Base-by-base conservation (phyloP, 2,113 vertebrate species). In the Clinocottus analis region DNA sequence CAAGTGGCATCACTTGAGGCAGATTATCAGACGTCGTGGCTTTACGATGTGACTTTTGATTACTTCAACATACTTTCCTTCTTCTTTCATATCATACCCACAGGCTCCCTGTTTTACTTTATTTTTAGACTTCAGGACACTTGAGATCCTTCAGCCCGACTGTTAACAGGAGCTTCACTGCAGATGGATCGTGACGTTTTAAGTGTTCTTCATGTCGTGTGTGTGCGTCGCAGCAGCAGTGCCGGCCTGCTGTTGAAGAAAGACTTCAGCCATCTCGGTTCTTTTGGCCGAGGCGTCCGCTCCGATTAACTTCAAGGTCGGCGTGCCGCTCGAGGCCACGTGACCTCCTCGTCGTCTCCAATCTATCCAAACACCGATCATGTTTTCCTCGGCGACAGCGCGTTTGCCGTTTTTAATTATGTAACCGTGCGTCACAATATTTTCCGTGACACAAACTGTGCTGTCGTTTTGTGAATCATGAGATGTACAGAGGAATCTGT, bases 1-100 rank as follows among this genome's bases (percentile, higher is more conserved):
- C 9, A 10, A 23, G 49, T 6, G 45, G 45, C 2, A 19, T 49
- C 45, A 9, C 45, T 41, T 41, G 39, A 47, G n/a, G 23, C 45
- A 47, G 17, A 47, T 47, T 19, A 47, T 47, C n/a, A 25, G 55
- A 58, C 17, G 16, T 58, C 33, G 13, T 59, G 23, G 1, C 25
- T 80, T 56, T 7, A 29, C 31, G 43, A 63, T 76, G n/a, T 67
- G 14, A 74, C 5, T 70, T 78, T 66, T 77, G 43, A 69, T 60
- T 8, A 7, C 27, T 43, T 14, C 0, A 14, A 31, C 12, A 13
- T 14, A 7, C 2, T 13, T 9, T 39, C 55, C 6, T 21, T 29
- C 37, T 31, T 31, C 25, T 7, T 33, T n/a, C 21, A 14, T 27
- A 37, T 59, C 49, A 2, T 23, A 39, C 7, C 14, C n/a, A 13